Evolutionary conservation across 2,113 vertebrate genomes (phyloP).

Genomic region (Python bivittatus): DNA sequence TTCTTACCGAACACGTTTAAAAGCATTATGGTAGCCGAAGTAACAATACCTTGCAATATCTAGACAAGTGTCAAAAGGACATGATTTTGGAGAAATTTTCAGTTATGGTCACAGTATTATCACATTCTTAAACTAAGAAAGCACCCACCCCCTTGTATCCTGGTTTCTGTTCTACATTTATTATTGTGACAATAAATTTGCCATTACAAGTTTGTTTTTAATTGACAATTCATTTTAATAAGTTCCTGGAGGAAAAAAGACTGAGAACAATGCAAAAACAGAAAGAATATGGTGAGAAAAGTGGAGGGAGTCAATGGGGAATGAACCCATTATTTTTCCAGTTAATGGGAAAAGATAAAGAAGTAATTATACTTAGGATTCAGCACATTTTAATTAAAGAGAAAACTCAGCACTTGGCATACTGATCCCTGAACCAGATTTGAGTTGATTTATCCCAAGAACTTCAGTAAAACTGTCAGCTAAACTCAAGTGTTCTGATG

Average conservation of each 20-base stretch:
- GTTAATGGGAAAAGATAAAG: slow-evolving; percentile 20
- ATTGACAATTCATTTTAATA: slow-evolving; percentile 42
- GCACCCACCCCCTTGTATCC: neutral
- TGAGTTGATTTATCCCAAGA: slow-evolving; percentile 6
- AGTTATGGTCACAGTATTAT: neutral
- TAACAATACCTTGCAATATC: neutral
- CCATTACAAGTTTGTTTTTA: neutral
- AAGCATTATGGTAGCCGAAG: neutral
- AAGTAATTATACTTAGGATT: slow-evolving; percentile 1
- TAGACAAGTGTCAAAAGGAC: neutral
- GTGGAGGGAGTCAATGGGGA: neutral
- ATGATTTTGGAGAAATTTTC: neutral
- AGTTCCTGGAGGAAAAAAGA: neutral
- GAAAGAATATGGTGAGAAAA: neutral
- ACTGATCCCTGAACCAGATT: neutral
- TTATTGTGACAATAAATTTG: neutral
- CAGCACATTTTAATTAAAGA: slow-evolving; percentile 16
- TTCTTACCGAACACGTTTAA: neutral
- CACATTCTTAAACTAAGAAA: neutral
- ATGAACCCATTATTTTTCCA: slow-evolving; percentile 18
- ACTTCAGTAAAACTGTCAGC: neutral
- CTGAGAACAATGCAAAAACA: neutral
- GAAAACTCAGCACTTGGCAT: neutral
- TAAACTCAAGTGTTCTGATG: neutral
- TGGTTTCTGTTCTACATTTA: neutral